phyloP scores from a whole-genome alignment of 2,113 vertebrate genomes.

The Cyphomyrus plagiostoma region DNA sequence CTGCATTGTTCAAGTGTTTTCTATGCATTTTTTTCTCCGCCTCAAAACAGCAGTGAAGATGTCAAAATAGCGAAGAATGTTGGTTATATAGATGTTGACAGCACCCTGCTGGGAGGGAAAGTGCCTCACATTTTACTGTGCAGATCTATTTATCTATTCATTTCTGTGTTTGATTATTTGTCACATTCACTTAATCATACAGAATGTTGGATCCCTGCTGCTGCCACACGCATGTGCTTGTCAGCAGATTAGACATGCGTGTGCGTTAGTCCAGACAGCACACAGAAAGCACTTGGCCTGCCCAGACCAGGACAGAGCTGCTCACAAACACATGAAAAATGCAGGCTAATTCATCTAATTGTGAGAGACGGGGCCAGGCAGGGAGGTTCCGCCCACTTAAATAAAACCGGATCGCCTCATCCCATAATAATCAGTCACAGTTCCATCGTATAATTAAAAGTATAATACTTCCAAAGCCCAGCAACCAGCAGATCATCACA shows the following conservation, averaged over 20 bases:
- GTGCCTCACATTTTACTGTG: background rate
- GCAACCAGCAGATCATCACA: background rate
- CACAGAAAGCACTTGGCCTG: background rate
- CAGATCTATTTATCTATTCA: background rate
- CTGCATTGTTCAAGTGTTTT: background rate
- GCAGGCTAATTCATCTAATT: background rate
- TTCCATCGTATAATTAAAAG: background rate
- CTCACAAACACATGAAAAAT: background rate
- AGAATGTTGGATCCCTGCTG: background rate
- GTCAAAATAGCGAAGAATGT: background rate
- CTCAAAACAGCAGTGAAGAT: slow-evolving; percentile 12
- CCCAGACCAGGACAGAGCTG: background rate
- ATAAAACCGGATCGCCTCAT: background rate
- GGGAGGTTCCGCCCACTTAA: background rate
- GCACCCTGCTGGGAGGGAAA: background rate
- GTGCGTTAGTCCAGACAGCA: background rate
- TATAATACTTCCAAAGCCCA: background rate
- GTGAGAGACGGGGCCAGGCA: background rate
- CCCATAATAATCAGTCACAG: background rate
- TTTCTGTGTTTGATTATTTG: background rate
- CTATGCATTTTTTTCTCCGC: background rate
- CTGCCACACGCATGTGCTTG: background rate
- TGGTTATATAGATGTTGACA: background rate
- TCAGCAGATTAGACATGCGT: slow-evolving; percentile 18
- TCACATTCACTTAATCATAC: background rate